A percentile compares a stretch with the other conserved stretches of the same genome.
These are phyloP conservation scores for Stylophora pistillata DNA, from an alignment of 64 coral and sea anemone genomes.

Conservation along the genomic window DNA sequence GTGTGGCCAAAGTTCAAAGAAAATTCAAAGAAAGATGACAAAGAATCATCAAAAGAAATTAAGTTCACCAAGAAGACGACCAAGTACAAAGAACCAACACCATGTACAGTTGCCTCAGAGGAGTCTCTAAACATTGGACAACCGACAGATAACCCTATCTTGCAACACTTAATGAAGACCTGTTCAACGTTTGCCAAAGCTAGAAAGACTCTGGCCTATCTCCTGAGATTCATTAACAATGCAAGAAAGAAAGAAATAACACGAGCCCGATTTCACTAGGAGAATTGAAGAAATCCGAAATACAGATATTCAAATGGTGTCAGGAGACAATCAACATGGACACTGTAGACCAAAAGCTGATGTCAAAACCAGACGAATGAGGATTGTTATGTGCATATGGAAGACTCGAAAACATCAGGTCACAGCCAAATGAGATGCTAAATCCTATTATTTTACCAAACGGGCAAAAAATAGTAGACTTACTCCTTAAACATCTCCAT, in stretches of 20 bases:
- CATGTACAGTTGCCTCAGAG: no score
- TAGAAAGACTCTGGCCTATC: constrained; percentile 43
- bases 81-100: not conserved
- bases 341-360: constrained; percentile 12
- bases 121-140: not conserved
- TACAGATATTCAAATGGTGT: not conserved
- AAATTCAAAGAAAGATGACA: not conserved
- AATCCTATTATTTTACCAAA: constrained; percentile 23
- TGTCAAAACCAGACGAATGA: constrained; percentile 4
- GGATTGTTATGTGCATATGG: constrained; percentile 41
- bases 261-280: not conserved
- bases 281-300: constrained; percentile 48
- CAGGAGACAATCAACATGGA: constrained; percentile 10
- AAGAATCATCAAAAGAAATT: constrained; percentile 6
- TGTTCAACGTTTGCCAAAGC: constrained; percentile 5
- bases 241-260: constrained; percentile 9
- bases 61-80: not conserved
- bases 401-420: constrained; percentile 15
- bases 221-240: constrained; percentile 34
- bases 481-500: not conserved
- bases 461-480: not conserved
- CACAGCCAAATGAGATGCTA: constrained; percentile 2
- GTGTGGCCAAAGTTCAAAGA: constrained; percentile 50
- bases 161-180: not conserved
- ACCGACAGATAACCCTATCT: constrained; percentile 21